Evolutionary conservation across 2,888 invertebrate species (phyloP), one percentile per base, ranked within the genome.

Genomic region (Drosophila vallismaia): DNA sequence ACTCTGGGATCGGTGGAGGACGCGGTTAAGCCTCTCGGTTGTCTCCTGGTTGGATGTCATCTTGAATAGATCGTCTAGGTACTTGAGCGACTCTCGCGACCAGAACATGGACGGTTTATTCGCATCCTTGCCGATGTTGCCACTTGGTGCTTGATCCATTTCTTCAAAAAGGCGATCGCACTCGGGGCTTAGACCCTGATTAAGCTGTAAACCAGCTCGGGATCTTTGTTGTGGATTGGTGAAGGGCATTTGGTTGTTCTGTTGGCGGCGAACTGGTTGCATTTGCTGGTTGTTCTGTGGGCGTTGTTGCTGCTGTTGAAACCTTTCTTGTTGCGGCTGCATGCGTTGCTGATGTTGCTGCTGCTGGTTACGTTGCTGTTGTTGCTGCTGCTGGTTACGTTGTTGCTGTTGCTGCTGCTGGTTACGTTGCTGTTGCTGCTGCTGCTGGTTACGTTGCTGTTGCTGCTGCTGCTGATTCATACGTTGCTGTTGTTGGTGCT

Each of bases 81-180:
- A 89, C 46, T 85, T 84, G n/a, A 91, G 69, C 4, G 90, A 88
- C 74, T 92, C 91, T 2, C 90, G 85, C 0, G 91, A 91, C 91
- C 91, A 91, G 63, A 91, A 91, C 44, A 86, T 67, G 8, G 91
- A 91, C 2, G 79, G 77, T 19, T 76, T 59, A 4, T 74, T 60
- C 24, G 72, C 71, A 45, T 73, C 88, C 24, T 68, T 75, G 31
- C 75, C 58, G 44, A 81, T 69, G 57, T 36, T 59, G 28, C 44
- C 49, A 8, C 6, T 51, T 2, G 19, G 19, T 19, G 19, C 56
- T 4, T 42, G 55, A 29, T 83, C 77, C 58, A 88, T 77, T 12
- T 76, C 75, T 5, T 71, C 77, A 12, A 90, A 52, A 4, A 89
- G 57, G 38, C 75, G 75, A 3, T 64, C 73, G 29, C 80, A 86